phyloP scores from a whole-genome alignment of 2,888 invertebrate genomes.

The Orthosia cruda region DNA sequence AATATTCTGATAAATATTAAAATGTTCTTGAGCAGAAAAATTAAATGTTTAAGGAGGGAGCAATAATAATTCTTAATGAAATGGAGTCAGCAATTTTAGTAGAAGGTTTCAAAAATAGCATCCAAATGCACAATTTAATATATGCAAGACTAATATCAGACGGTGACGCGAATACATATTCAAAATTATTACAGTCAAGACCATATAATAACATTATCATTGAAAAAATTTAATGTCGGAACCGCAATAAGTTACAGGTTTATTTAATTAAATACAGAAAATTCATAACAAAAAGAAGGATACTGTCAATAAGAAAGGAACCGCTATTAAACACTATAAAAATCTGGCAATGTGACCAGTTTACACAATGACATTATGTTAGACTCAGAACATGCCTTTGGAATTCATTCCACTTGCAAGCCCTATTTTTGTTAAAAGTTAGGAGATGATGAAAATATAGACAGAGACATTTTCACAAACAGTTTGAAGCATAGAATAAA shows the following conservation, averaged over 20 bases:
- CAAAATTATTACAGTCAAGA: conserved; percentile 20
- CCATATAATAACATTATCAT: conserved; percentile 10
- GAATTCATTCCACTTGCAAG: conserved; percentile 3
- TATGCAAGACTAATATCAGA: conserved; percentile 12
- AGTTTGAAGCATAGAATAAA: conserved; percentile 15
- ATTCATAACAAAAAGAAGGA: conserved; percentile 1
- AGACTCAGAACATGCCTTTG: conserved; percentile 12
- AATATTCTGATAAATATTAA: conserved; percentile 12
- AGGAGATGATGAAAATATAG: conserved; percentile 1
- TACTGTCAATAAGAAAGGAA: conserved; percentile 12
- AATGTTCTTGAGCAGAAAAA: background rate
- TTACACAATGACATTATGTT: conserved; percentile 13
- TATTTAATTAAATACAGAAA: conserved; percentile 19
- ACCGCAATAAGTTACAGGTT: conserved; percentile 13
- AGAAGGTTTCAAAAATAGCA: conserved; percentile 21
- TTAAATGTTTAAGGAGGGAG: background rate
- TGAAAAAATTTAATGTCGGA: conserved; percentile 15
- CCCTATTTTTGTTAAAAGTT: conserved; percentile 16
- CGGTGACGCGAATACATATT: conserved; percentile 12
- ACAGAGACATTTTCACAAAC: conserved; percentile 2
- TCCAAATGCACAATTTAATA: conserved; percentile 13
- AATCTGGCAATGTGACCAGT: conserved; percentile 4
- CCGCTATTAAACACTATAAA: conserved; percentile 9
- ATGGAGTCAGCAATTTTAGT: conserved; percentile 12
- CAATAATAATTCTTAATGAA: background rate